phyloP scores from a whole-genome alignment of 2,113 vertebrate genomes.

The Melanerpes aurifrons region DNA sequence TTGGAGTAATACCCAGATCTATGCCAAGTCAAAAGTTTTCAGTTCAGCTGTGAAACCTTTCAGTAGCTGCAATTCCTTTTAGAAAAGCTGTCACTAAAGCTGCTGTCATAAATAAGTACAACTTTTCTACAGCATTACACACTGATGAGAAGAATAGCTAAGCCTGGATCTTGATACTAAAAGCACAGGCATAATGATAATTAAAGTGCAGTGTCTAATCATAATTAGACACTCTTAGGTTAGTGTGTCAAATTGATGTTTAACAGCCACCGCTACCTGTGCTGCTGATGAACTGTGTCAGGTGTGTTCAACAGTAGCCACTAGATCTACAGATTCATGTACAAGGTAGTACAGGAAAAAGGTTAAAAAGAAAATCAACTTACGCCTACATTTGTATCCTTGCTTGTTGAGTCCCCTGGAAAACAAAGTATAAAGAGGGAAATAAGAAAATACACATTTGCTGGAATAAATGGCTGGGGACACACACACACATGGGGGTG shows the following conservation, averaged over 20 bases:
- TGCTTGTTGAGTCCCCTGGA: conserved; percentile 97
- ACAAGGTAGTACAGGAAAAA: not conserved
- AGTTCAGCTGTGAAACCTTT: not conserved
- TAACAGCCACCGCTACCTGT: not conserved
- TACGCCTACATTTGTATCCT: conserved; percentile 98
- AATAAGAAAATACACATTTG: not conserved
- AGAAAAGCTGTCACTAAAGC: not conserved
- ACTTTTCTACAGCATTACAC: not conserved
- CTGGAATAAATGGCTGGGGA: not conserved
- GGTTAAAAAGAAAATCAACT: conserved; percentile 70
- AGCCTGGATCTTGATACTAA: not conserved
- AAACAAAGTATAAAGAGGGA: conserved; percentile 22
- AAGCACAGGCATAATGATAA: not conserved
- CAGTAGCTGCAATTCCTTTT: not conserved
- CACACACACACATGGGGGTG: too few species aligned
- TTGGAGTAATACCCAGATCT: not conserved
- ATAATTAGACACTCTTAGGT: not conserved
- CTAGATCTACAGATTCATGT: not conserved
- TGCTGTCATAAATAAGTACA: not conserved
- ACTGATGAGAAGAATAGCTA: not conserved
- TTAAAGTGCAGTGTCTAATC: not conserved
- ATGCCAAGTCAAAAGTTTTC: not conserved
- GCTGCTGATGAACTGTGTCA: not conserved
- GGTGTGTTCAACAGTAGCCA: not conserved
- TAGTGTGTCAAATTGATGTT: not conserved